Base-by-base conservation (phyloP, 2,797 vertebrate genomes). In the Macroramphosus scolopax region DNA sequence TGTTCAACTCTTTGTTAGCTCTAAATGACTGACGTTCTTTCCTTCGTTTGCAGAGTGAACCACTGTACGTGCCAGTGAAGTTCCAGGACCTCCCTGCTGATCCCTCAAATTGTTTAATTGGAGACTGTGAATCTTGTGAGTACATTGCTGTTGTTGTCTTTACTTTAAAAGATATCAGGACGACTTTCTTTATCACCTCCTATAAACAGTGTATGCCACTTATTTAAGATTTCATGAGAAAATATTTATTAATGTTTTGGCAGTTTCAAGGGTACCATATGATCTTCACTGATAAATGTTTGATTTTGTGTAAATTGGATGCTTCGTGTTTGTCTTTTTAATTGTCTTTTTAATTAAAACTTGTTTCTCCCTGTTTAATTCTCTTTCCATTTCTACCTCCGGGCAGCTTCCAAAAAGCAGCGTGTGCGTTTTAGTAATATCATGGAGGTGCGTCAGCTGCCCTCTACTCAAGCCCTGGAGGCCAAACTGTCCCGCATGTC, bases 401-500 rank as follows among this genome's bases (percentile, higher is more conserved):
- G 38, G 48, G 53, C 80, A 90, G 93, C 89, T 58, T 78, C 87
- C 39, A 96, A 91, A 82, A 97, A 95, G 80, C 92, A 95, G 53
- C 92, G 95, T 13, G 95, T 98, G 25, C 91, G 93, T 44, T 98
- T 98, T 71, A 98, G 95, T 82, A 96, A 97, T 42, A 89, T 98
- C 59, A 96, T 97, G 94, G 96, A 98, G 83, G 94, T 98, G 63
- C 91, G 96, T 32, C 95, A 96, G 58, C 92, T 98, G 24, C 96
- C 96, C 8, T 94, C 95, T 0, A 95, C 93, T 42, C 95, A 98
- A 1, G 95, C 95, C 0, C 37, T 96, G 75, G 96, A 98, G 83
- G 96, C 95, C 17, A 98, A 97, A 77, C 84, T 97, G 64, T 98
- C 95, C 50, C 94, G 95, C 13, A 97, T 97, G 95, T 95, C 95